Base-by-base conservation (phyloP, 2,888 invertebrate genomes). In the Lymantria dispar region DNA sequence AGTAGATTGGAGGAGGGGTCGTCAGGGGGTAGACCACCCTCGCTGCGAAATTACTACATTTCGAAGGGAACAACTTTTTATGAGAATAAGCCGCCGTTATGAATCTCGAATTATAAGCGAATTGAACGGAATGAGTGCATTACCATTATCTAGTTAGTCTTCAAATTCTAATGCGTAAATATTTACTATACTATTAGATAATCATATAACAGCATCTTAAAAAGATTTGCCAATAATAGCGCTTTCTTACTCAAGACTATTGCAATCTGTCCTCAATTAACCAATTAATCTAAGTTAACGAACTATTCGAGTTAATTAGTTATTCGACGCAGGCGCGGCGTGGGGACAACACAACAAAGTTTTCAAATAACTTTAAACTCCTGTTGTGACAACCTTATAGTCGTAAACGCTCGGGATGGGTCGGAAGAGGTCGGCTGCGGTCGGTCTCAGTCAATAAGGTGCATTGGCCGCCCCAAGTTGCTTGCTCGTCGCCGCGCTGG, bases 31-130 rank as follows among this genome's bases (percentile, higher is more conserved):
- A 63, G 58, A 63, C 68, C 75, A 73, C 84, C 82, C 85, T 81
- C 84, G 72, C 76, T 77, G 85, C 85, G 80, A 90, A 91, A 90
- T 90, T 90, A 90, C 90, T 87, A 88, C 88, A 85, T 90, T 80
- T 90, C 87, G 84, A 87, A 88, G 89, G 88, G 88, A 88, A 88
- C 86, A 89, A 89, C 84, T 90, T 91, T 90, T 91, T 90, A 88
- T 88, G 92, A 86, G 89, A 89, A 87, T 88, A 87, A 90, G 86
- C 88, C 79, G 85, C 85, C 76, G 82, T 83, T 88, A 90, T 90
- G 90, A 89, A 90, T 89, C 86, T 89, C 83, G 81, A 90, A 90
- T 90, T 87, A 87, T 87, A 86, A 87, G 80, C 83, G 83, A 81
- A 83, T 84, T 78, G 77, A 71, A 75, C 74, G 56, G 52, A 42